Evolutionary conservation across 2,888 invertebrate genomes (phyloP).

Genomic region (Cremastinae sp.): DNA sequence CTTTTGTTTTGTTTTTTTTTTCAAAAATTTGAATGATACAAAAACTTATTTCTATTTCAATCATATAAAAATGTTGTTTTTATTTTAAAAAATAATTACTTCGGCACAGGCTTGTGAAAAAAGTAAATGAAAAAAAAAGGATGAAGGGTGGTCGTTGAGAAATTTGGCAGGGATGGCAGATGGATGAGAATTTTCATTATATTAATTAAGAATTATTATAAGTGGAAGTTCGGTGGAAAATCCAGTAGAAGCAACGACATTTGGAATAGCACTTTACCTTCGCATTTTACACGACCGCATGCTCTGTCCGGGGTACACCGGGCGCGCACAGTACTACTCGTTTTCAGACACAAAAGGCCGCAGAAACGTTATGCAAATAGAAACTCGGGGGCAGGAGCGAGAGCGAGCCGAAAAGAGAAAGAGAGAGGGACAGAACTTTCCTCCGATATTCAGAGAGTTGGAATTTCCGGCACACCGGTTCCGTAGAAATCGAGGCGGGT

Average conservation of each 20-base stretch:
- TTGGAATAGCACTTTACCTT: conserved; percentile 62
- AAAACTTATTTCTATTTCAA: no score
- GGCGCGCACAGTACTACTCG: conserved; percentile 67
- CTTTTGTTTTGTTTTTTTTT: no score
- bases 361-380: conserved; percentile 76
- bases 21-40: no score
- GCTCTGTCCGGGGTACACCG: conserved; percentile 62
- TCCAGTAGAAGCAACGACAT: conserved; percentile 60
- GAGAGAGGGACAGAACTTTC: conserved; percentile 69
- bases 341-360: conserved; percentile 75
- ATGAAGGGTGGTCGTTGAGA: conserved; percentile 40
- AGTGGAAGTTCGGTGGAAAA: conserved; percentile 47
- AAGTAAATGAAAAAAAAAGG: conserved; percentile 34
- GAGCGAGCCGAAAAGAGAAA: conserved; percentile 35
- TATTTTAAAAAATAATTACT: no score
- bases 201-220: conserved; percentile 63
- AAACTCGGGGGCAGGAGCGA: conserved; percentile 40
- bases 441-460: conserved; percentile 66
- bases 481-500: conserved; percentile 51
- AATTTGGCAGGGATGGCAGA: conserved; percentile 48
- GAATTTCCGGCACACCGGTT: conserved; percentile 61
- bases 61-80: no score
- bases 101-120: not conserved
- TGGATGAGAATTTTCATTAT: conserved; percentile 61
- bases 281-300: conserved; percentile 61